Conservation (phyloP, 35 echinoderm and acorn worm species). For the Ophioderma brevispina region DNA sequence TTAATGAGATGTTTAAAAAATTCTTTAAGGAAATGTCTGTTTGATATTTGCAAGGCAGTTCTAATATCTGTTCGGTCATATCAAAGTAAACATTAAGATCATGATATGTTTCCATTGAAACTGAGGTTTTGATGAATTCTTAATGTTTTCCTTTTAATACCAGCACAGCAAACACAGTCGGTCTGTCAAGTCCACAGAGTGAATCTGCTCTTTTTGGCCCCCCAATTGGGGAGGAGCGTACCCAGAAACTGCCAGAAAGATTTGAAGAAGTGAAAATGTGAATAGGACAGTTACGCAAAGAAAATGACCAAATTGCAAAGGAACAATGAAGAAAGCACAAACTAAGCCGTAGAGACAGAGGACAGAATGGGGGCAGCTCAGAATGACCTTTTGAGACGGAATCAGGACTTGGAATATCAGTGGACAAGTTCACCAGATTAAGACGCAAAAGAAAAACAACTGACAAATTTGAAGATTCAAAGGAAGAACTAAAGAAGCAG, state of each 20-base stretch:
- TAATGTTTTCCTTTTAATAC: neutral
- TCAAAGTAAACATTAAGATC: no score
- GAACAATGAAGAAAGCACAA: conserved; percentile 83
- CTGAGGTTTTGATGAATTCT: no score
- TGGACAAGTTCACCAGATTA: no score
- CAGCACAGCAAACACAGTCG: conserved; percentile 64
- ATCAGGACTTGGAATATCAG: conserved; percentile 53
- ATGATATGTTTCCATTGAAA: no score
- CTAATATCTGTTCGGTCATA: no score
- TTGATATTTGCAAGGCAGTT: no score
- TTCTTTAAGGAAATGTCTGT: no score
- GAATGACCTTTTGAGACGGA: conserved; percentile 44
- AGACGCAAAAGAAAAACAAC: conserved; percentile 25
- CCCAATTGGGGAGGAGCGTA: conserved; percentile 47
- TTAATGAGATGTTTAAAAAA: no score
- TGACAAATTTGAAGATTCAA: conserved; percentile 29
- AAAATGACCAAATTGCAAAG: conserved; percentile 62
- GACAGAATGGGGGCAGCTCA: conserved; percentile 53
- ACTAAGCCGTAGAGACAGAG: conserved; percentile 84
- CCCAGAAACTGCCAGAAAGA: conserved; percentile 58
- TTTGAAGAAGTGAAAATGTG: conserved; percentile 76
- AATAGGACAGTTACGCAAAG: conserved; percentile 69
- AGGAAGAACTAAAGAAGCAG: conserved; percentile 44
- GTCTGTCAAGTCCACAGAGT: conserved; percentile 22
- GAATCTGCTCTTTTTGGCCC: conserved; percentile 26